Evolutionary conservation across 2,797 vertebrate species (phyloP), one percentile per base, ranked within the genome.

Genomic region (Otus scops): DNA sequence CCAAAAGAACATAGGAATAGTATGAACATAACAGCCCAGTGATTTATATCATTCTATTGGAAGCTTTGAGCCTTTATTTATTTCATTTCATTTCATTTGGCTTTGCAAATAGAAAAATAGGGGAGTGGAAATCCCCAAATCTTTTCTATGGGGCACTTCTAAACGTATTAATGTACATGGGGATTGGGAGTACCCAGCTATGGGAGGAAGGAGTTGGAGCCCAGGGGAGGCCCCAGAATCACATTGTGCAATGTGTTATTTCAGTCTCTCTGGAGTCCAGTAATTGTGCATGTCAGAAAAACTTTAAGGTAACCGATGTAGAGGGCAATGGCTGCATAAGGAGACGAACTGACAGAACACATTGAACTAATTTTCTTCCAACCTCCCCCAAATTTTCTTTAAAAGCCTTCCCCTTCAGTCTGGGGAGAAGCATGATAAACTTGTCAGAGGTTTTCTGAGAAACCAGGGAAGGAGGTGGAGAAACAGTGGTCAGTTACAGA

Each of bases 341-440:
- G 76, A 88, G 85, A 79, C 83, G 50, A 80, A 95, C 85, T 92
- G 93, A 61, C 47, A 90, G 84, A 92, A 92, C 80, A 95, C 43
- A 83, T 73, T 94, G 93, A 96, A 92, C 28, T 76, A 69, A 96
- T 97, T 97, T 96, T 91, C 75, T 89, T 88, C 88, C 74, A 89
- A 4, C 39, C 22, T 84, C 47, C 53, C 45, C 50, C 18, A 78
- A 32, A 27, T 39, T 81, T 96, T 94, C 57, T 81, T 82, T 67
- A 48, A 93, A 68, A 88, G 32, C 51, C 23, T 89, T 95, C 50
- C 41, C 15, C 1, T 94, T 91, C 60, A 76, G 6, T 56, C 64
- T 60, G 61, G 65, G 59, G 39, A 85, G 38, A 91, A 79, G 81
- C 45, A 91, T 34, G 28, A 92, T 70, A 88, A 95, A 95, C 34